A percentile compares a stretch with the other conserved stretches of the same genome.
Conservation (phyloP, 64 coral and sea anemone species). For the Dendrophyllia cribrosa region DNA sequence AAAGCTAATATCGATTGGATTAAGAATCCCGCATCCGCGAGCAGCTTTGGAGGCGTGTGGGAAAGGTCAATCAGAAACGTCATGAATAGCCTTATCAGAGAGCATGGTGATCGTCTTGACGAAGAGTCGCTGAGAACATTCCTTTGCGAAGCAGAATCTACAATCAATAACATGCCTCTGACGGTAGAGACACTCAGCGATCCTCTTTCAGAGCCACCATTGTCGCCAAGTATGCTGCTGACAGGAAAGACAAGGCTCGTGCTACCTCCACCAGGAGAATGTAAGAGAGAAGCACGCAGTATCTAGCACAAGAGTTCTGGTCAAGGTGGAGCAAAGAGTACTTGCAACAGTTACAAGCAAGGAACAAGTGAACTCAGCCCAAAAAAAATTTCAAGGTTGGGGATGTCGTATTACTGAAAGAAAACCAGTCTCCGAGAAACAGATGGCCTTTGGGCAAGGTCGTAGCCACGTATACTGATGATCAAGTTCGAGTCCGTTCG, state of each 20-base stretch:
- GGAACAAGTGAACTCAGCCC: slow-evolving; percentile 15
- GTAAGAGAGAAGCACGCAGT: slow-evolving; percentile 40
- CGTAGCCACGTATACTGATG: not conserved
- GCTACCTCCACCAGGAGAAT: slow-evolving; percentile 45
- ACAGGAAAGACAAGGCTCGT: slow-evolving; percentile 49
- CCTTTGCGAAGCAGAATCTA: slow-evolving; percentile 61
- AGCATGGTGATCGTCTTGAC: slow-evolving; percentile 38
- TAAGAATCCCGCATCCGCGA: slow-evolving; percentile 48
- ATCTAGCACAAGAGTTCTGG: slow-evolving; percentile 62
- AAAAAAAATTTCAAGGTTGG: too few relatives aligned
- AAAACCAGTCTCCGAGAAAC: not conserved
- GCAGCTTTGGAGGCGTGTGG: slow-evolving; percentile 69
- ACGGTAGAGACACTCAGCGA: slow-evolving; percentile 68
- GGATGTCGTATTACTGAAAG: slow-evolving; percentile 29
- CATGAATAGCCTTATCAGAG: slow-evolving; percentile 25
- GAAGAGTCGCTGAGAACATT: slow-evolving; percentile 64
- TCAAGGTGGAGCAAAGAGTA: slow-evolving; percentile 60
- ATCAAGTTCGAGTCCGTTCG: slow-evolving; percentile 27
- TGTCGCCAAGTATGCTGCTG: slow-evolving; percentile 62
- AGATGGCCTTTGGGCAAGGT: slow-evolving; percentile 16
- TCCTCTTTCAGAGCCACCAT: slow-evolving; percentile 1
- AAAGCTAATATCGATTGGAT: slow-evolving; percentile 69
- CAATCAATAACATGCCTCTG: slow-evolving; percentile 62
- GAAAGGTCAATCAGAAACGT: slow-evolving; percentile 56
- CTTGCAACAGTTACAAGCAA: slow-evolving; percentile 44